Evolutionary conservation across 2,113 vertebrate genomes (phyloP).

Genomic region (Peromyscus maniculatus): DNA sequence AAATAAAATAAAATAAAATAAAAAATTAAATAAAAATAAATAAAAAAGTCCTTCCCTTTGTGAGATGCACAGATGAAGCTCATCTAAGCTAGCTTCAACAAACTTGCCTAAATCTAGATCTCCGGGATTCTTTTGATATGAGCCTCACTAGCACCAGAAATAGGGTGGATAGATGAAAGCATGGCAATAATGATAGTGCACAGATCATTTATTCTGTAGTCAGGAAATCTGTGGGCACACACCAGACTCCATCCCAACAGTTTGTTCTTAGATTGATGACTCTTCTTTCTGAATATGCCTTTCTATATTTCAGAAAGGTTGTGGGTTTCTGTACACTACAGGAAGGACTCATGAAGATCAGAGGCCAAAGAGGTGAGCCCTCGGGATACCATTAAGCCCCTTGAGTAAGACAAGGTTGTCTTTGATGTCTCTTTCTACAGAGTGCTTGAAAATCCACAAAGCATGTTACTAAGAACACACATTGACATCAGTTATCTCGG

Average conservation of each 20-base stretch:
- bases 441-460: not conserved
- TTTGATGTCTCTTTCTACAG: not conserved
- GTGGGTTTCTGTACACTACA: not conserved
- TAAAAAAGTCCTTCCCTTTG: not conserved
- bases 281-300: not conserved
- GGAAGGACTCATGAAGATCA: not conserved
- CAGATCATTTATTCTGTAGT: not conserved
- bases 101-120: slow-evolving; percentile 12
- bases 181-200: not conserved
- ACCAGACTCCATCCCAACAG: not conserved
- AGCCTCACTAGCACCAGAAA: not conserved
- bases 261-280: not conserved
- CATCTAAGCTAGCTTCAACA: not conserved
- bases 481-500: not conserved
- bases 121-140: not conserved
- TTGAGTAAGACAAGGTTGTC: not conserved
- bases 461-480: not conserved
- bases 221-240: not conserved
- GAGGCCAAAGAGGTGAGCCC: not conserved
- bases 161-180: not conserved
- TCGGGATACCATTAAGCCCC: not conserved
- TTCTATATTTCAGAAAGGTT: not conserved
- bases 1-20: too few species aligned
- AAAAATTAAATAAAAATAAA: too few species aligned
- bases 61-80: slow-evolving; percentile 14